These are phyloP conservation scores for Engraulis encrasicolus DNA, from an alignment of 2,113 vertebrate genomes.

Conservation along the genomic window DNA sequence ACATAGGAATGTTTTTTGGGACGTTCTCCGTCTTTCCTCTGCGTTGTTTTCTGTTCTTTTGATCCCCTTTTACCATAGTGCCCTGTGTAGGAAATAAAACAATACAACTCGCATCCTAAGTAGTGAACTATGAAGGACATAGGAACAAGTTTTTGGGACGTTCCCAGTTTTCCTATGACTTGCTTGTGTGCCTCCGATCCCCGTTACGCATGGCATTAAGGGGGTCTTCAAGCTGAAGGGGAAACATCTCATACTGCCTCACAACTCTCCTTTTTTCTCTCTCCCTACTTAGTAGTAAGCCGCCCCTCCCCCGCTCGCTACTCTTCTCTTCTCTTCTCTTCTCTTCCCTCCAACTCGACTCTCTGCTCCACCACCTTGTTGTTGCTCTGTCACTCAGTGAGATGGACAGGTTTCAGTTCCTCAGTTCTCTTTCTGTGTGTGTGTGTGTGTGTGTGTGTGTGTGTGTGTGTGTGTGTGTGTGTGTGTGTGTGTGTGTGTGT, in stretches of 20 bases:
- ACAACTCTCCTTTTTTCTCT: not conserved
- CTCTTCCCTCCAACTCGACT: not conserved
- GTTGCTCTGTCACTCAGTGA: constrained; percentile 19
- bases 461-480: not conserved
- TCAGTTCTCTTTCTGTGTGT: too few relatives aligned
- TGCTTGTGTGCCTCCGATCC: too few relatives aligned
- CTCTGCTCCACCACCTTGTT: too few relatives aligned
- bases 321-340: not conserved
- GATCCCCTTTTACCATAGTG: too few relatives aligned
- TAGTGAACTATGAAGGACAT: too few relatives aligned
- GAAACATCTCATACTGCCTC: constrained; percentile 16
- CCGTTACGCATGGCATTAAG: not conserved
- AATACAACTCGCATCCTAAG: too few relatives aligned
- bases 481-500: not conserved
- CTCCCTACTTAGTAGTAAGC: not conserved
- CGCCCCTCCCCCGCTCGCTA: not conserved
- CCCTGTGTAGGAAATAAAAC: too few relatives aligned
- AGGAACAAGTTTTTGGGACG: too few relatives aligned
- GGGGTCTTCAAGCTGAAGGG: constrained; percentile 8
- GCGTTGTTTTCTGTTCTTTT: too few relatives aligned
- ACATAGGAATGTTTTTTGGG: too few relatives aligned
- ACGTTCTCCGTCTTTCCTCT: not conserved
- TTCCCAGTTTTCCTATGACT: too few relatives aligned
- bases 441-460: constrained; percentile 36
- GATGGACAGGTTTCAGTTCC: constrained; percentile 70